Evolutionary conservation across 2,113 vertebrate species (phyloP), one percentile per base, ranked within the genome.

Genomic region (Rhinoptilus africanus): DNA sequence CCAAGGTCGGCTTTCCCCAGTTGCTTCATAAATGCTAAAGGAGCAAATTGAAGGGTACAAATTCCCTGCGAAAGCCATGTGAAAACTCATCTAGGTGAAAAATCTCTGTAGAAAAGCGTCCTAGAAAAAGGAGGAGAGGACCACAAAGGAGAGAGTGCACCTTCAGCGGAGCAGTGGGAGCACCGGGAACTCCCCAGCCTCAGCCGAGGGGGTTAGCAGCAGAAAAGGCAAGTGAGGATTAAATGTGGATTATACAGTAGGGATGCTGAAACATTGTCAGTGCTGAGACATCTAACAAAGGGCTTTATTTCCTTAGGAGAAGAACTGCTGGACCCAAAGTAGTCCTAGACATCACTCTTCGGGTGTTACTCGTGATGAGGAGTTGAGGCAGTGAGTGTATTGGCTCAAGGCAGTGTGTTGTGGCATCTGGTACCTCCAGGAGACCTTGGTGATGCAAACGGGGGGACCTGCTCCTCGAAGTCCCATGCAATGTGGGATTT

Each of bases 221-320:
- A 93, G 83, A 67, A 96, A 90, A 91, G 23, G 72, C 85, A 85
- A 67, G 50, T 62, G 79, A 60, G 83, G 68, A 94, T 96, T 93
- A 94, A 81, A 77, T 26, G 74, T 79, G 62, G 77, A 88, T 96
- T 96, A 79, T 76, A 11, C 69, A 66, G 62, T 50, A 60, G 69
- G 0, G 1, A 87, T 54, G 63, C 84, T 77, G 76, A 74, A 91
- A 66, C 80, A 10, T 64, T 1, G 0, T 57, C 85, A 53, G 39
- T 18, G 34, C 68, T 69, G 94, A 89, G 69, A 56, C n/a, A 62
- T 75, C 35, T 48, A n/a, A 48, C 24, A 57, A 64, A 81, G 30
- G 57, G 53, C 32, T 81, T 66, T 14, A 59, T 76, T 89, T 91
- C 35, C 48, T 68, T 35, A 37, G 79, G 53, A 85, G 28, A 48